Evolutionary conservation across 2,113 vertebrate species (phyloP).

Genomic region (Gymnorhina tibicen): DNA sequence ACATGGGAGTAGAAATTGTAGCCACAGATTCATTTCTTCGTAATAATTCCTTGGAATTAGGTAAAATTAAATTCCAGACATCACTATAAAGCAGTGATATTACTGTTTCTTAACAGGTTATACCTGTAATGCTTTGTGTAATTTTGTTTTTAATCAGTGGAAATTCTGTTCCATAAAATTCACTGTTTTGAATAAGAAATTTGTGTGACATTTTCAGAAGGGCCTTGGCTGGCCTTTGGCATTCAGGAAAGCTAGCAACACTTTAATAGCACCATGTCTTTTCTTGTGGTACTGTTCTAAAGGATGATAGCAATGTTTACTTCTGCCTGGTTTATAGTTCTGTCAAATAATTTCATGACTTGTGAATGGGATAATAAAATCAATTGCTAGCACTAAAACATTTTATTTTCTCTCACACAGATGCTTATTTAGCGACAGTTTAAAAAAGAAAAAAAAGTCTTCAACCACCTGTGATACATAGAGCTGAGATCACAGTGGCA

Average conservation of each 20-base stretch:
- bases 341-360: neutral
- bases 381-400: neutral
- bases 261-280: neutral
- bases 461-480: neutral
- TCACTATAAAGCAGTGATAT: neutral
- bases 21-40: neutral
- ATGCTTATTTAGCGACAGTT: neutral
- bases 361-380: neutral
- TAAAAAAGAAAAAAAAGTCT: neutral
- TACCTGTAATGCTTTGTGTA: neutral
- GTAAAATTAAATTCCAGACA: neutral
- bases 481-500: neutral
- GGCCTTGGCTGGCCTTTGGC: neutral
- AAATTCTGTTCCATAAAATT: neutral
- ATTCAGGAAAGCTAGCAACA: neutral
- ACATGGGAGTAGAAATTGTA: neutral
- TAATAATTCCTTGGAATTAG: neutral
- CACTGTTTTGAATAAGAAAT: neutral
- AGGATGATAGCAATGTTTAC: neutral
- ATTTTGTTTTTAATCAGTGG: neutral
- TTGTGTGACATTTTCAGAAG: neutral
- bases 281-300: neutral
- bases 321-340: neutral
- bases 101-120: neutral
- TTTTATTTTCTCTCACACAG: neutral